Evolutionary conservation across 2,888 invertebrate species (phyloP).

Genomic region (Aphrophora alni): DNA sequence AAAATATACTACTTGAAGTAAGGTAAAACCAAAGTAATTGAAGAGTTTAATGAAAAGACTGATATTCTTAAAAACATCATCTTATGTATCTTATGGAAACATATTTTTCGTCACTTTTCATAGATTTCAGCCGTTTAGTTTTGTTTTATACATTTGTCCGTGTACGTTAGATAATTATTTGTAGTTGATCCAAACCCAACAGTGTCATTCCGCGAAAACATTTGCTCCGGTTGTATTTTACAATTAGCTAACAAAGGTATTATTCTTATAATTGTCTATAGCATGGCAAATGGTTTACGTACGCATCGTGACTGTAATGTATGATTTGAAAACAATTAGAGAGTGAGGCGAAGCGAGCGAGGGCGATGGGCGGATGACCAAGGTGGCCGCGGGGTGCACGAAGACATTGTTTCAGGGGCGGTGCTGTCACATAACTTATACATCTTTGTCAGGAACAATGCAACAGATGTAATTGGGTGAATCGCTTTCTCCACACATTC

Average conservation of each 20-base stretch:
- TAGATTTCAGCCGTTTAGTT: too few species aligned
- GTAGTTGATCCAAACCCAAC: too few species aligned
- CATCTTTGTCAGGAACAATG: slow-evolving; percentile 6
- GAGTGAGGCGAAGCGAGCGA: background rate
- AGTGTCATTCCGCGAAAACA: too few species aligned
- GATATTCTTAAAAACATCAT: too few species aligned
- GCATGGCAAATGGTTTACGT: background rate
- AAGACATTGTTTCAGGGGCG: slow-evolving; percentile 2
- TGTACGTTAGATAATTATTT: too few species aligned
- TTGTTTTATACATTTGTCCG: too few species aligned
- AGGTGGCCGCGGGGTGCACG: background rate
- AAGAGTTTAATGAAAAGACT: too few species aligned
- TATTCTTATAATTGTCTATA: background rate
- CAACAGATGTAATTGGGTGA: background rate
- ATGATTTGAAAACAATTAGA: slow-evolving; percentile 9
- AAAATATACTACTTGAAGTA: too few species aligned
- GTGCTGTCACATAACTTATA: background rate
- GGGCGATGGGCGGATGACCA: background rate
- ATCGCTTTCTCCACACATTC: slow-evolving; percentile 1
- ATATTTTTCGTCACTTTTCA: too few species aligned
- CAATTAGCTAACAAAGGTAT: background rate
- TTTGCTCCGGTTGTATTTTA: background rate
- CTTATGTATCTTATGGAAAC: too few species aligned
- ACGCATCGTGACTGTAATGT: background rate
- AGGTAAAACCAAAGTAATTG: too few species aligned